Evolutionary conservation across 2,888 invertebrate genomes (phyloP), one percentile per base, ranked within the genome.

Genomic region (Crematogaster levior): DNA sequence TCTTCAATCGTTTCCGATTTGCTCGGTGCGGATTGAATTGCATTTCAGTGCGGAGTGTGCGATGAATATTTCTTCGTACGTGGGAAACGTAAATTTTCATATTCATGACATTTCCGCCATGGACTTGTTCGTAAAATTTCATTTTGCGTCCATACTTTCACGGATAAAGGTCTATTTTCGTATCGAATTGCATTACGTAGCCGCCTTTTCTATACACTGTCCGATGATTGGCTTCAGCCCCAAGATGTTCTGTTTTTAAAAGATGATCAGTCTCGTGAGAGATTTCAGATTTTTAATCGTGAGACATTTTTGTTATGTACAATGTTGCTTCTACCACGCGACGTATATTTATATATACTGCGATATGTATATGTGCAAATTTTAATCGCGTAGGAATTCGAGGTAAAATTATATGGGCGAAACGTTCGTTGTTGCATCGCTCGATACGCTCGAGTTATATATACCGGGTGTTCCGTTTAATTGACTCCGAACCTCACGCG

Each of bases 401-500:
- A 40, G 40, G 56, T 56, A 27, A 53, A 51, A 27, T 43, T 46
- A 34, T 27, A 1, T 53, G 21, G n/a, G 15, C 15, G 30, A 70
- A 51, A 70, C 18, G 15, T 53, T 53, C 40, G 9, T 40, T 27
- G 9, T 74, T 27, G 65, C 65, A 4, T 21, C 21, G 48, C 60
- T 58, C 43, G 34, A 79, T 34, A 43, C 1, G 73, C 7, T 34
- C 10, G 37, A 40, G 46, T 75, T 60, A 48, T 34, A n/a, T 74
- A n/a, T 61, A 61, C 46, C 15, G 80, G 60, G 75, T 60, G 60
- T 80, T 21, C 60, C 48, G 37, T 82, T 82, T 74, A 82, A 84
- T 84, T 82, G 82, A 84, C 74, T 82, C 51, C 61, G 60, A 82
- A 60, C 18, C 40, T 58, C 43, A 27, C 60, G 68, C 43, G 56